Evolutionary conservation across 2,797 vertebrate genomes (phyloP), one percentile per base, ranked within the genome.

Genomic region (Carapus acus): DNA sequence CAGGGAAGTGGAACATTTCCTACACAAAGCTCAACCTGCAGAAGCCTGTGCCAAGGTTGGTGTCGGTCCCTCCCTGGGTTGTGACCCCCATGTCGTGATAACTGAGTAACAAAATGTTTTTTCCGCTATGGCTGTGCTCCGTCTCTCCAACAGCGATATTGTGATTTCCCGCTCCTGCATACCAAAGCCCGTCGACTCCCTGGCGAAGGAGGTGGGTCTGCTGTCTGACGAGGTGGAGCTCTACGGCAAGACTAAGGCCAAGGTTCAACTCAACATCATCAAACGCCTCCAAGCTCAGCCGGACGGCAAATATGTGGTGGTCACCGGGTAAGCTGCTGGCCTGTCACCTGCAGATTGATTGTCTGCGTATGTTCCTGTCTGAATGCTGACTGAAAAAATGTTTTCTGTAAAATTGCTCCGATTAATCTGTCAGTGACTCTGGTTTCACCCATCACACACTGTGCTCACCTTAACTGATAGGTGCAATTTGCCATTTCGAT

Each of bases 231-330:
- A 98, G 71, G 76, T 99, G 49, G 94, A 98, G 57, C 77, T 91
- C 16, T 98, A 92, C 0, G 96, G 96, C 14, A 90, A 91, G 41
- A 92, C 91, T 6, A 99, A 99, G 74, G 96, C 96, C 67, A 99
- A 99, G 62, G 86, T 99, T 51, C 88, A 91, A 37, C 90, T 99
- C 47, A 88, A 84, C 0, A 78, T 81, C 3, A 79, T 92, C 18
- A 86, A 90, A 8, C 93, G 96, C 2, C 87, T 98, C 71, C 87
- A 88, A 74, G 77, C 82, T 2, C 91, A 90, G 42, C 85, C 88
- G 1, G 90, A 97, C 16, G 96, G 96, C 54, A 98, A 91, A 97
- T 99, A 99, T 0, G 76, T 99, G 5, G 95, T 98, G 13, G 94
- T 99, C 49, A 94, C 96, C 11, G 96, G 96, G 96, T 99, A 88